Conservation (phyloP, 2,797 vertebrate species). For the Sphaeramia orbicularis region DNA sequence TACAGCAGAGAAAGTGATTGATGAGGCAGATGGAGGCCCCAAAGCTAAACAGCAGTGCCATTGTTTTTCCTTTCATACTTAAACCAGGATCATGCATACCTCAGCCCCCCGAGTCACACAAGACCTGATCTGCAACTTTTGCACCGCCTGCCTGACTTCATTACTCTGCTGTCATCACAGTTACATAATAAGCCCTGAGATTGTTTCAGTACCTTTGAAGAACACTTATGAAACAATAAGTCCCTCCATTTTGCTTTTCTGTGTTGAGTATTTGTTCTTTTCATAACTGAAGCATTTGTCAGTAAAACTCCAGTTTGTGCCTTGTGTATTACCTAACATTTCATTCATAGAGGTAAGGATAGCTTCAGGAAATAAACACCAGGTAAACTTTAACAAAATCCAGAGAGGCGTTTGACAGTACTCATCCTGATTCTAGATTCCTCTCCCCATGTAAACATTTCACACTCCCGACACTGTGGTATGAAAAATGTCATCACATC, state of each 20-base stretch:
- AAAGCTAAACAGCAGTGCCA: slow-evolving; percentile 34
- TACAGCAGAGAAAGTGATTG: slow-evolving; percentile 24
- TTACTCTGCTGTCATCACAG: slow-evolving; percentile 4
- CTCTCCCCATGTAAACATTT: too few species aligned
- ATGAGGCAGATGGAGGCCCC: slow-evolving; percentile 19
- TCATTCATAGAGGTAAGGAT: too few species aligned
- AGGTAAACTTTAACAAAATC: too few species aligned
- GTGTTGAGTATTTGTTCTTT: background rate
- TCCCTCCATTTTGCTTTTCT: background rate
- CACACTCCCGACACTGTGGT: too few species aligned
- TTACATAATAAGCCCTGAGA: background rate
- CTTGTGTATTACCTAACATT: too few species aligned
- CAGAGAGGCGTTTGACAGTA: too few species aligned
- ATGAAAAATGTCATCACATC: too few species aligned
- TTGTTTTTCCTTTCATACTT: slow-evolving; percentile 53
- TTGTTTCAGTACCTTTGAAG: background rate
- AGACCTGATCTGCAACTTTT: slow-evolving; percentile 40
- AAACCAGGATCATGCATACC: slow-evolving; percentile 53
- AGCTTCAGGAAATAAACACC: too few species aligned
- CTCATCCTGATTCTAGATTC: too few species aligned
- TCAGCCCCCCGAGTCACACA: slow-evolving; percentile 10
- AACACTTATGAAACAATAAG: background rate
- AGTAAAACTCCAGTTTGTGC: background rate
- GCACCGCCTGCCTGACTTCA: slow-evolving; percentile 19
- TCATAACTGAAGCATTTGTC: slow-evolving; percentile 26